Percentiles rank a stretch among this genome's conserved stretches.
phyloP scores from a whole-genome alignment of 2,797 vertebrate species.

The Lepus oiostolus region DNA sequence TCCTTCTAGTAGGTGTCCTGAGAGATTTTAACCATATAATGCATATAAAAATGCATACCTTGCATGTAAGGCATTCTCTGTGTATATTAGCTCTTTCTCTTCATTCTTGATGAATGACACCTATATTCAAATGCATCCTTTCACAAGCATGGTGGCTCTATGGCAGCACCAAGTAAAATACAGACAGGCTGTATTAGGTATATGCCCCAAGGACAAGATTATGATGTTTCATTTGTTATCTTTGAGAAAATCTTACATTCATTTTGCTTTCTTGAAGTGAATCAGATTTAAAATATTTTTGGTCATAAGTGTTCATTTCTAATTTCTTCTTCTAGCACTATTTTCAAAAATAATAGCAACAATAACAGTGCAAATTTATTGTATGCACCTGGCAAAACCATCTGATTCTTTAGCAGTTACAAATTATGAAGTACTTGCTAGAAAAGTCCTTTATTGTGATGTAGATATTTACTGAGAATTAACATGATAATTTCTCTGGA shows the following conservation, averaged over 20 bases:
- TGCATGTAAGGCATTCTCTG: background rate
- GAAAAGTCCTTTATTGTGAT: background rate
- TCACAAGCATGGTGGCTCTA: background rate
- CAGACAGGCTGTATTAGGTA: too few relatives aligned
- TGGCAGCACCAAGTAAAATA: background rate
- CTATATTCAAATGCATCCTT: background rate
- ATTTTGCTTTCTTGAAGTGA: constrained; percentile 17
- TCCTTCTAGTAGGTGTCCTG: background rate
- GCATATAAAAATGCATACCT: background rate
- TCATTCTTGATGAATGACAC: background rate
- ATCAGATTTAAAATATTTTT: background rate
- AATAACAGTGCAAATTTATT: background rate
- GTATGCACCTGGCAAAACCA: background rate
- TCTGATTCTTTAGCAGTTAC: background rate
- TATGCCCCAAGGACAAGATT: background rate
- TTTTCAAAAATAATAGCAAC: background rate
- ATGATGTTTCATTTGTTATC: background rate
- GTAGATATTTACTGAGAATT: constrained; percentile 3
- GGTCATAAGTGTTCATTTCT: background rate
- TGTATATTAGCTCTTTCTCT: background rate
- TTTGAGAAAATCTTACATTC: background rate
- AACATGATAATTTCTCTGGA: constrained; percentile 43
- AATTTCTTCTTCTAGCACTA: background rate
- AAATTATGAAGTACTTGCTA: background rate
- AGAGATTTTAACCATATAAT: background rate